These are phyloP conservation scores for Epinephelus lanceolatus DNA, from an alignment of 2,113 vertebrate species.

Conservation along the genomic window DNA sequence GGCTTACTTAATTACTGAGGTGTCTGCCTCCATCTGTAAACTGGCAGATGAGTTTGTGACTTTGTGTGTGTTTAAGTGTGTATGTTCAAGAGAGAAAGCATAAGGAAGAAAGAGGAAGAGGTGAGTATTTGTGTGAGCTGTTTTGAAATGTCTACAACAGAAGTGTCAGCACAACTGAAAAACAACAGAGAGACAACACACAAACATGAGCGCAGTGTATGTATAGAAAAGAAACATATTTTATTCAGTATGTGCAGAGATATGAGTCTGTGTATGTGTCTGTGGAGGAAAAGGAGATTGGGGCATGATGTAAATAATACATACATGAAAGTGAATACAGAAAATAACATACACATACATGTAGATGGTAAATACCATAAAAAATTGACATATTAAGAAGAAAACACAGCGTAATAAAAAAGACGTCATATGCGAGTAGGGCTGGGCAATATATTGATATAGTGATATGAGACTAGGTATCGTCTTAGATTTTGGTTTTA, in stretches of 20 bases:
- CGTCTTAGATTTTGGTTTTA: too few species aligned
- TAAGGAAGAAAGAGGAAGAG: conserved; percentile 17
- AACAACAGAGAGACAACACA: conserved; percentile 46
- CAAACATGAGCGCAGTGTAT: conserved; percentile 34
- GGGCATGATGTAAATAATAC: conserved; percentile 45
- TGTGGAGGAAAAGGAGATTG: conserved; percentile 18
- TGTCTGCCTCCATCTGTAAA: conserved; percentile 44
- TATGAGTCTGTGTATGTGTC: conserved; percentile 27
- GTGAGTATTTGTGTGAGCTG: conserved; percentile 4
- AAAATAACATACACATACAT: conserved; percentile 47
- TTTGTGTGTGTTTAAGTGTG: conserved; percentile 17
- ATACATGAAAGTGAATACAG: conserved; percentile 42
- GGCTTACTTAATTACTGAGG: conserved; percentile 53
- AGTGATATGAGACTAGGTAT: too few species aligned
- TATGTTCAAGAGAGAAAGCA: conserved; percentile 5
- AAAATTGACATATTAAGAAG: conserved; percentile 19
- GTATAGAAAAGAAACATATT: conserved; percentile 56
- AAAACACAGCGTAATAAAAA: conserved; percentile 8
- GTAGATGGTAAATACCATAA: conserved; percentile 44
- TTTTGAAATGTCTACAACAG: not conserved
- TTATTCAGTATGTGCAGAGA: conserved; percentile 56
- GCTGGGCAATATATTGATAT: too few species aligned
- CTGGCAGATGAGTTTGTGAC: conserved; percentile 44
- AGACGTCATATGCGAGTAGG: too few species aligned
- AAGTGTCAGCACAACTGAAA: not conserved